phyloP scores from a whole-genome alignment of 2,888 invertebrate species.

The Tetragnatha montana region DNA sequence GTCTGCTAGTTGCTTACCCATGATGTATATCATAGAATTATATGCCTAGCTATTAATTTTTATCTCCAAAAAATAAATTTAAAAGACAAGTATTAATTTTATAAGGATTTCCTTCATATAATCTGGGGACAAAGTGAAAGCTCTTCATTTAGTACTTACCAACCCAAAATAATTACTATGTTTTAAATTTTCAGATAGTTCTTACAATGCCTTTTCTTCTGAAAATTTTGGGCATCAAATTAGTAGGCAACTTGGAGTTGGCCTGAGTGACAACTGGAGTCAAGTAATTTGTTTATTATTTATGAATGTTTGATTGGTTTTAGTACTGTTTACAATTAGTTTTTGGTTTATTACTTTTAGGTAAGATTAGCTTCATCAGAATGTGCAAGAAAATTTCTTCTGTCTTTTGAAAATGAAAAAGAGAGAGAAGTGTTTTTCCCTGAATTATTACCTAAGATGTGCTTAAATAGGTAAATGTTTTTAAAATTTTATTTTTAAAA shows the following conservation, averaged over 20 bases:
- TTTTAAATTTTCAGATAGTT: constrained; percentile 12
- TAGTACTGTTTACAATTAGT: background rate
- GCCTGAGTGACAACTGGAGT: constrained; percentile 80
- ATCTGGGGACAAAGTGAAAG: too few species aligned
- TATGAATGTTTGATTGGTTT: background rate
- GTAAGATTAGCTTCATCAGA: constrained; percentile 79
- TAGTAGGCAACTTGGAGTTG: constrained; percentile 77
- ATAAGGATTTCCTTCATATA: too few species aligned
- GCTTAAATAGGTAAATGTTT: constrained; percentile 78
- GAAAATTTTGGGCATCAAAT: constrained; percentile 77
- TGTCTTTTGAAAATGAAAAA: constrained; percentile 76
- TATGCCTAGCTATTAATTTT: too few species aligned
- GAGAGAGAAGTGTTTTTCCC: constrained; percentile 77
- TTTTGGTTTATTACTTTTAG: constrained; percentile 72
- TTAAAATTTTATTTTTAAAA: background rate
- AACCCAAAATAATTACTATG: too few species aligned
- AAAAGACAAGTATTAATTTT: too few species aligned
- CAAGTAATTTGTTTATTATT: constrained; percentile 73
- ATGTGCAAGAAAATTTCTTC: constrained; percentile 78
- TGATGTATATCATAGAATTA: too few species aligned
- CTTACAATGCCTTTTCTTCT: constrained; percentile 64
- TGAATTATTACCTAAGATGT: constrained; percentile 78
- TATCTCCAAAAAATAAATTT: too few species aligned
- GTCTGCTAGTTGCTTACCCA: too few species aligned
- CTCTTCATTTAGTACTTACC: too few species aligned